Conservation (phyloP, 2,797 vertebrate genomes). For the Buphagus erythrorhynchus region DNA sequence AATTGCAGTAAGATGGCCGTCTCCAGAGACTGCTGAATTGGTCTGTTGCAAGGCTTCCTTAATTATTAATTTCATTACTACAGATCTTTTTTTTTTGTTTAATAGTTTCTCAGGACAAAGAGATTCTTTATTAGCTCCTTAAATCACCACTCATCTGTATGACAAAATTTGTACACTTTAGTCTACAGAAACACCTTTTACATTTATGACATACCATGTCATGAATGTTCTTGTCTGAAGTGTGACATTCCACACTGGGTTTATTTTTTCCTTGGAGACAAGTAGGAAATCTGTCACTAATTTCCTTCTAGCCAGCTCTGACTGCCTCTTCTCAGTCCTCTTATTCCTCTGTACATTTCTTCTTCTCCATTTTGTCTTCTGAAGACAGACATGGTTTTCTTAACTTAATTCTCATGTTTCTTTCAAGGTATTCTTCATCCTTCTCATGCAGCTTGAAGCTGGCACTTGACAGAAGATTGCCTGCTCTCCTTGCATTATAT, state of each 20-base stretch:
- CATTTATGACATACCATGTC: neutral
- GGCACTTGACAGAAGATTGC: neutral
- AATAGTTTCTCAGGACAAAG: neutral
- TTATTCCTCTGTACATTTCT: neutral
- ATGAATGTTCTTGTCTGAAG: neutral
- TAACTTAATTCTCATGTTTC: neutral
- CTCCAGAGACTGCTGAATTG: neutral
- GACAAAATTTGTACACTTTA: neutral
- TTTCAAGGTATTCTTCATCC: neutral
- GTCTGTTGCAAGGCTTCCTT: neutral
- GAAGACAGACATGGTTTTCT: neutral
- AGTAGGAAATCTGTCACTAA: conserved; percentile 37
- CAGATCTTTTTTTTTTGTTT: neutral
- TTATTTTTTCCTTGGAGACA: conserved; percentile 20
- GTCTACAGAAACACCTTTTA: neutral
- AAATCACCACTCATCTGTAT: neutral
- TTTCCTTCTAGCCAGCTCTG: conserved; percentile 4
- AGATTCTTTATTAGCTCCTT: neutral
- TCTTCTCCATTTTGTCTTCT: neutral
- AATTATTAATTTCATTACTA: conserved; percentile 34
- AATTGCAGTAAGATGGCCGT: neutral
- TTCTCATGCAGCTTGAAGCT: neutral
- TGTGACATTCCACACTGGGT: neutral
- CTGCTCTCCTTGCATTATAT: neutral
- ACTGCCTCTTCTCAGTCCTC: neutral